Conservation (phyloP, 2,113 vertebrate species). For the Lasiurus cinereus region DNA sequence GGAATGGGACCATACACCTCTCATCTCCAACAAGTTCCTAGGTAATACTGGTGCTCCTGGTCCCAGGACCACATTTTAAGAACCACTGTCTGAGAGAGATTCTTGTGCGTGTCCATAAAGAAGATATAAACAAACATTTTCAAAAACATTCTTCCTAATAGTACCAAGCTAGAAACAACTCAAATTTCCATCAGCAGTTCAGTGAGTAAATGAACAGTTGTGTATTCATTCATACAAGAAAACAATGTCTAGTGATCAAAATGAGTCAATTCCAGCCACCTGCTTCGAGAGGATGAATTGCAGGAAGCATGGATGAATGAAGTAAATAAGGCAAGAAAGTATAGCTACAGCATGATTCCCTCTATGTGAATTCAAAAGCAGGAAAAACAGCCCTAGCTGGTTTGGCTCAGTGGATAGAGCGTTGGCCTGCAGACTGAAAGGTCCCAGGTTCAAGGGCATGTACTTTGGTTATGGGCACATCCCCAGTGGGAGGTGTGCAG, state of each 20-base stretch:
- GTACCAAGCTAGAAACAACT: neutral
- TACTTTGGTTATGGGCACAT: too few relatives aligned
- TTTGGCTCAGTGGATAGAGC: too few relatives aligned
- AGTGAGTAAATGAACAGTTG: neutral
- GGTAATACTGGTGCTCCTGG: neutral
- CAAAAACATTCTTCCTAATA: neutral
- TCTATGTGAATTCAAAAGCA: neutral
- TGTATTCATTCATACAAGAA: neutral
- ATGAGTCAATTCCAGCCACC: neutral
- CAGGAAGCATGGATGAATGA: neutral
- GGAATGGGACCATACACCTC: neutral
- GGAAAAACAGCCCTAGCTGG: too few relatives aligned
- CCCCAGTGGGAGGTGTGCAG: too few relatives aligned
- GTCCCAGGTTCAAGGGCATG: too few relatives aligned
- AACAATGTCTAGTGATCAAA: neutral
- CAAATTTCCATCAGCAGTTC: neutral
- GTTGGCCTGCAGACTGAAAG: too few relatives aligned
- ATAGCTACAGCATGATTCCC: neutral
- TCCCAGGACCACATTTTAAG: neutral
- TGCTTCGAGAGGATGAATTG: neutral
- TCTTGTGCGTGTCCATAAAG: neutral
- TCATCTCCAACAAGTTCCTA: neutral
- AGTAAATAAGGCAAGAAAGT: slow-evolving; percentile 14
- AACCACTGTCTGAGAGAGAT: neutral
- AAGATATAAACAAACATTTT: neutral